Conservation (phyloP, 2,113 vertebrate species). For the Stigmatopora nigra region DNA sequence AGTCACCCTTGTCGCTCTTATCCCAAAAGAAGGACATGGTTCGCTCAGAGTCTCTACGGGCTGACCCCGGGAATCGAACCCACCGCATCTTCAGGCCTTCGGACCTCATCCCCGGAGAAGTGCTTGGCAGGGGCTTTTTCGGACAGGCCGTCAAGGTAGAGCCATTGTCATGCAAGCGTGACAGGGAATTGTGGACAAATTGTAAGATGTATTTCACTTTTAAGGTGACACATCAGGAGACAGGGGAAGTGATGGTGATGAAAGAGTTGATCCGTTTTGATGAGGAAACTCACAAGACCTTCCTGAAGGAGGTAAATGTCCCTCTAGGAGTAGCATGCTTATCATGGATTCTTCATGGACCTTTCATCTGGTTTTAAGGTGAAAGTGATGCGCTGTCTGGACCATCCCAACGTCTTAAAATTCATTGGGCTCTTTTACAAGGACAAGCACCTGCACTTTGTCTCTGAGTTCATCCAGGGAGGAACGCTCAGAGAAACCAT, state of each 20-base stretch:
- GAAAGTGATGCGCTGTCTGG: slow-evolving; percentile 95
- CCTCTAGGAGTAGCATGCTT: neutral
- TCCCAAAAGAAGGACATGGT: slow-evolving; percentile 84
- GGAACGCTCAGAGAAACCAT: slow-evolving; percentile 87
- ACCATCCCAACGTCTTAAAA: slow-evolving; percentile 92
- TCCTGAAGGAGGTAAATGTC: slow-evolving; percentile 82
- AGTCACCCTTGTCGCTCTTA: slow-evolving; percentile 71
- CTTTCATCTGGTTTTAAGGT: slow-evolving; percentile 68
- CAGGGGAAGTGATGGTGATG: slow-evolving; percentile 97
- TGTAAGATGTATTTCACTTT: slow-evolving; percentile 13
- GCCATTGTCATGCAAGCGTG: neutral
- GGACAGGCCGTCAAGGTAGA: slow-evolving; percentile 94
- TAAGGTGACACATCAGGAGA: slow-evolving; percentile 90
- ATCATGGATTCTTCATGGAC: neutral
- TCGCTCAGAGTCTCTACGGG: slow-evolving; percentile 86
- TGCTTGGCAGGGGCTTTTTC: slow-evolving; percentile 91
- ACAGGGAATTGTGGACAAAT: neutral
- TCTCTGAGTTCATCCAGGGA: slow-evolving; percentile 92
- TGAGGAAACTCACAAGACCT: slow-evolving; percentile 90
- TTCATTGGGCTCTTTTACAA: slow-evolving; percentile 97
- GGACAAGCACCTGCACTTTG: slow-evolving; percentile 91
- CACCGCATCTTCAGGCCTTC: slow-evolving; percentile 95
- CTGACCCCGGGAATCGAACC: slow-evolving; percentile 66
- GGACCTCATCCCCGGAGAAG: slow-evolving; percentile 90
- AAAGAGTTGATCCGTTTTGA: slow-evolving; percentile 95